Evolutionary conservation across 2,797 vertebrate species (phyloP), one percentile per base, ranked within the genome.

Genomic region (Pogoniulus pusillus): DNA sequence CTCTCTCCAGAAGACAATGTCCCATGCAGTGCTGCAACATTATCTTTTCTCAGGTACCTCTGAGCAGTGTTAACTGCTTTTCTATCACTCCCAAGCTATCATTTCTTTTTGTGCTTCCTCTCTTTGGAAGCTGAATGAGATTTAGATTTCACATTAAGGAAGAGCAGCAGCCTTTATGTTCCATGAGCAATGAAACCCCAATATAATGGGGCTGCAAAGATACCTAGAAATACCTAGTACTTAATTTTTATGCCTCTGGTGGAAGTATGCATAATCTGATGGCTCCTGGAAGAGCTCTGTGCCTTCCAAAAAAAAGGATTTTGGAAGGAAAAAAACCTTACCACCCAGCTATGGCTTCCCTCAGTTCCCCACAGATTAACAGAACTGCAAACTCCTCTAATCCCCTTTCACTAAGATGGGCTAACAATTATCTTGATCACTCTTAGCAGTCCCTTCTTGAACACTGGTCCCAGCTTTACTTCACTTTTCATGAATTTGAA

Each of bases 351-450:
- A 7, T 3, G 20, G n/a, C 47, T 43, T 57, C n/a, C 34, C 41
- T 66, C 66, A 34, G 47, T 49, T 16, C 17, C 64, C 16, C 43
- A 7, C 35, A 63, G 83, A 53, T 74, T 68, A 83, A 53, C 58
- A 53, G 63, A 70, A 39, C 3, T 6, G 58, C 77, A 74, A 90
- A 45, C 49, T 83, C 58, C 86, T 85, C 66, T 83, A 68, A 90
- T 83, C 66, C 53, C 43, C 69, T 80, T 35, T 53, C 65, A 30
- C 62, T 55, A 60, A 88, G 41, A 77, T 9, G 27, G 51, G 70
- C 54, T 68, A 71, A 88, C 58, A 85, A 90, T 85, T 85, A 90
- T 39, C 86, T 59, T 81, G 62, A 91, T 91, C 69, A 16, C 80
- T 65, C 72, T 6, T 6, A 66, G 88, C 83, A 85, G 83, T 53